Evolutionary conservation across 1,140 invertebrate genomes (phyloP), one percentile per base, ranked within the genome.

Genomic region (Leptinotarsa undecemlineata): DNA sequence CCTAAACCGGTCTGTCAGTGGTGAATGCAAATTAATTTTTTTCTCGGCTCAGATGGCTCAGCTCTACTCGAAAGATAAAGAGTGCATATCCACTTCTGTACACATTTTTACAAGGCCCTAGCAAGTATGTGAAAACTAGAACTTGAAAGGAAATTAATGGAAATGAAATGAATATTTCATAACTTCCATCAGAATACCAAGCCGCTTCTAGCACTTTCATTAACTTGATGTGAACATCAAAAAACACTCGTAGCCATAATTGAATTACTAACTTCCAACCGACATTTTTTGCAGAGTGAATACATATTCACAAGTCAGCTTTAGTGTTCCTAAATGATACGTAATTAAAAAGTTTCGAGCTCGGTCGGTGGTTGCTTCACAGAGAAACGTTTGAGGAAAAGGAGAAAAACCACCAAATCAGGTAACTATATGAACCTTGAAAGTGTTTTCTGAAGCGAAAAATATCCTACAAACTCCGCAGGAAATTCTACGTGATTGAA

Each of bases 401-500:
- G 13, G 64, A 14, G 69, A 21, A 61, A 57, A 60, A 67, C 72
- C 62, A 51, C 72, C 48, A 73, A 73, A 67, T 73, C 72, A 68
- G 72, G 64, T 73, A 68, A 20, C 20, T 62, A 57, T 67, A 73
- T 73, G 72, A 73, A 48, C 47, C 64, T 62, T 73, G 72, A 68
- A 73, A 73, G 51, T 66, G 67, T 73, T 63, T 73, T 67, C 21
- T 73, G 72, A 66, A 71, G 73, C 76, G 76, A 77, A 77, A 77
- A 74, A 77, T 77, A 74, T 63, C 72, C 42, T 68, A 47, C 72
- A 67, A 74, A 48, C 63, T 74, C 60, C 51, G 68, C 20, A 62
- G 76, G 76, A 74, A 62, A 77, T 74, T 70, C 26, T 77, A 74
- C 73, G 72, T 74, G 73, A 74, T 74, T 48, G 73, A 74, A 74